These are phyloP conservation scores for Geodia barretti DNA, from an alignment of 37 sponge, comb jelly and placozoan genomes.

Conservation along the genomic window DNA sequence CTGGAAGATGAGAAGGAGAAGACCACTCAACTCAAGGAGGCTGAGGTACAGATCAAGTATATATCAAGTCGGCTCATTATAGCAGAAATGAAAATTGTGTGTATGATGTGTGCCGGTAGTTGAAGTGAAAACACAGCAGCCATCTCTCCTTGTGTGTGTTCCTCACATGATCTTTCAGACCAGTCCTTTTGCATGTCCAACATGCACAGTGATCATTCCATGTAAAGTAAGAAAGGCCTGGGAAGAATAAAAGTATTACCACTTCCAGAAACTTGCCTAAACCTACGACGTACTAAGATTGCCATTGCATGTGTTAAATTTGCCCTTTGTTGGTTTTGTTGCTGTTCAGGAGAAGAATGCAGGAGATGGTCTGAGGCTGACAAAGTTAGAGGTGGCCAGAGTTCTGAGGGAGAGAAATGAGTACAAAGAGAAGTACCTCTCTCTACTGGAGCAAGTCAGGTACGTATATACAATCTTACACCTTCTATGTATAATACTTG, in stretches of 20 bases:
- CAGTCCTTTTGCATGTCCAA: too few species aligned
- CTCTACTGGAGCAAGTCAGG: conserved; percentile 83
- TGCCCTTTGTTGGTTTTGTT: too few species aligned
- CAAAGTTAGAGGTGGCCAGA: conserved; percentile 66
- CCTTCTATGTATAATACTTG: not conserved
- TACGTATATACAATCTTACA: conserved; percentile 12
- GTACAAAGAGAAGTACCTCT: conserved; percentile 89
- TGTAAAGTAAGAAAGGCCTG: too few species aligned
- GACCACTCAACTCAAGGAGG: conserved; percentile 6
- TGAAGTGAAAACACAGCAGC: not conserved
- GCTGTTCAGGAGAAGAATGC: conserved; percentile 35
- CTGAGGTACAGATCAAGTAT: too few species aligned
- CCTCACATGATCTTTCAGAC: too few species aligned
- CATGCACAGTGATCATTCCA: not conserved
- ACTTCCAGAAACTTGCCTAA: too few species aligned
- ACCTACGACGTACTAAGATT: too few species aligned
- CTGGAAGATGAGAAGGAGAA: conserved; percentile 53
- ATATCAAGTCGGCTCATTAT: too few species aligned
- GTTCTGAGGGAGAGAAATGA: conserved; percentile 88
- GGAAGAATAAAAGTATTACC: too few species aligned
- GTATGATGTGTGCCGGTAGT: not conserved
- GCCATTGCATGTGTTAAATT: too few species aligned
- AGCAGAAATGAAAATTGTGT: conserved; percentile 8
- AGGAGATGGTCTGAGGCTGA: conserved; percentile 32
- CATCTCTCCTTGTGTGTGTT: too few species aligned